Evolutionary conservation across 2,113 vertebrate genomes (phyloP), one percentile per base, ranked within the genome.

Genomic region (Plestiodon gilberti): DNA sequence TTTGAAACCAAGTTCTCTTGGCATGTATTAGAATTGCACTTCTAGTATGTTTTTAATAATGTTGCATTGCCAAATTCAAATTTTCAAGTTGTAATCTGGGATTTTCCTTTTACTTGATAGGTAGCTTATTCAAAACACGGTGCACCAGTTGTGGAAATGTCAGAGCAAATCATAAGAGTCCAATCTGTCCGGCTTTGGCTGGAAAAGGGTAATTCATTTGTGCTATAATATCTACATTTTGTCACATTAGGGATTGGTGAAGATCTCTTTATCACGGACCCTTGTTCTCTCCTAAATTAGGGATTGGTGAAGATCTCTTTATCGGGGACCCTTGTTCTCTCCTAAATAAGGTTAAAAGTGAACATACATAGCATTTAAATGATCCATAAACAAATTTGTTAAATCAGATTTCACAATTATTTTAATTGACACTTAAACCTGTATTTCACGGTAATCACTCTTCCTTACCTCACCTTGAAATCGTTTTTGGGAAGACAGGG

Each of bases 121-220:
- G 98, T 81, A 99, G 97, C 89, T 96, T 99, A 89, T 97, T 98
- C 96, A 98, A 98, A 96, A 99, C 99, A 1, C 97, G 97, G 43
- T 99, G 99, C 83, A 96, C 98, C 89, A 98, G 96, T 92, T 99
- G 98, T 88, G 97, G 98, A 87, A 89, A 97, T 0, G 95, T 99
- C 80, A 93, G 96, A 23, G 91, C 94, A 0, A 99, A 98, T 93
- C 97, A 97, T 94, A 96, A 90, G 78, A 99, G 97, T 93, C 99
- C 98, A 0, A 97, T 99, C 88, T 99, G 98, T 93, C 93, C 97
- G 0, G 97, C 98, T 0, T 88, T 99, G 86, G 96, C 96, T 9
- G 98, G 97, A 93, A 99, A 97, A 96, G 98, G 99, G 99, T 99
- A 97, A 96, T 9, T 9, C 15, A 0, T 76, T 67, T 48, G 11